Evolutionary conservation across 2,797 vertebrate species (phyloP).

Genomic region (Alectoris magna): DNA sequence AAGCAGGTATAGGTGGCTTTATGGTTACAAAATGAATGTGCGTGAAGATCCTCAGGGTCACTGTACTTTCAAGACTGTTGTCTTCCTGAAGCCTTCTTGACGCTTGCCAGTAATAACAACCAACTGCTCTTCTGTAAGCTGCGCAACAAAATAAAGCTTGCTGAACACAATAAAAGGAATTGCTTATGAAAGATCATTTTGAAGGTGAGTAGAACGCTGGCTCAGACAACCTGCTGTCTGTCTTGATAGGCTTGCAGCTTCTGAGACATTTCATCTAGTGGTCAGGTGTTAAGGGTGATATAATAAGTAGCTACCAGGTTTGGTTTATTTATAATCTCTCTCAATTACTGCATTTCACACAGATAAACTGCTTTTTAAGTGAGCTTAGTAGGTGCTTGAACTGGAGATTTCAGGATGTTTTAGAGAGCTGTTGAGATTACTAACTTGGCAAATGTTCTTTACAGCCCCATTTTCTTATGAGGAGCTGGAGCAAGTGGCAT

Average conservation of each 20-base stretch:
- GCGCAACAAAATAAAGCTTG: constrained; percentile 19
- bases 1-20: background rate
- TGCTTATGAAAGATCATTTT: constrained; percentile 2
- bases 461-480: background rate
- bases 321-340: background rate
- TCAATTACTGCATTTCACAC: background rate
- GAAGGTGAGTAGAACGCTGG: background rate
- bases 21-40: background rate
- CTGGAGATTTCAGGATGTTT: background rate
- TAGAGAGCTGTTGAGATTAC: background rate
- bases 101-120: background rate
- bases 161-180: background rate
- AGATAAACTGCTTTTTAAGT: background rate
- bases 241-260: constrained; percentile 84
- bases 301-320: background rate
- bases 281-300: constrained; percentile 78
- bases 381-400: background rate
- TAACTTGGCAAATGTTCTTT: background rate
- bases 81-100: constrained; percentile 21
- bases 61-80: background rate
- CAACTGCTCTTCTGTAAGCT: background rate
- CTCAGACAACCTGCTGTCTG: constrained; percentile 74
- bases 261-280: constrained; percentile 89
- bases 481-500: background rate
- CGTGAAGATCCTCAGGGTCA: background rate